phyloP scores from a whole-genome alignment of 2,888 invertebrate genomes.

The Azorinus chamasolen region DNA sequence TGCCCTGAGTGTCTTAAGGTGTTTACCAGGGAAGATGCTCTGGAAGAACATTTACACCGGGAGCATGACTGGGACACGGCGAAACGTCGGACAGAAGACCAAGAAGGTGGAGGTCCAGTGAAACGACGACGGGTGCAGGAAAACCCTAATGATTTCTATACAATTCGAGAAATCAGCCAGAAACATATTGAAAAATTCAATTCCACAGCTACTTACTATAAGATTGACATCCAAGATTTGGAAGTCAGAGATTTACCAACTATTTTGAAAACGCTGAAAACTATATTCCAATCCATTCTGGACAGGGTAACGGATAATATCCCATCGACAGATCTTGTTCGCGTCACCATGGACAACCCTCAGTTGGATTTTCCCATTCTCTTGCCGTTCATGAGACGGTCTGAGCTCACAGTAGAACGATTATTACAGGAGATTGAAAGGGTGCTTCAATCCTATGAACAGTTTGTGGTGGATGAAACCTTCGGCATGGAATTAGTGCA shows the following conservation, averaged over 20 bases:
- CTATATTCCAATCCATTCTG: conserved; percentile 25
- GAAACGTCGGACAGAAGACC: background rate
- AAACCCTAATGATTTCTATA: conserved; percentile 1
- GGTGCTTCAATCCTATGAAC: conserved; percentile 51
- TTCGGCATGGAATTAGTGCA: conserved; percentile 44
- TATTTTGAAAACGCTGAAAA: too few relatives aligned
- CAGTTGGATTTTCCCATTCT: conserved; percentile 48
- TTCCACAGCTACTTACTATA: conserved; percentile 26
- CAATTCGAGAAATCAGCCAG: conserved; percentile 19
- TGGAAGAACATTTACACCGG: conserved; percentile 10
- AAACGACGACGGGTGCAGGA: conserved; percentile 13
- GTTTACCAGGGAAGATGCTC: conserved; percentile 21
- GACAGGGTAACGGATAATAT: conserved; percentile 20
- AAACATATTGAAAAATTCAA: conserved; percentile 34
- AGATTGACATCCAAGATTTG: conserved; percentile 20
- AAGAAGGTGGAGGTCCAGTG: background rate
- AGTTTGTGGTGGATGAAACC: conserved; percentile 47
- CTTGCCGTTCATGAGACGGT: conserved; percentile 38
- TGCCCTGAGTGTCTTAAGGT: conserved; percentile 33
- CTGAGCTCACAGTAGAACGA: conserved; percentile 35
- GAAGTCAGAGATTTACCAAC: conserved; percentile 22
- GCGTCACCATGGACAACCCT: conserved; percentile 52
- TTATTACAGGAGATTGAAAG: too few relatives aligned
- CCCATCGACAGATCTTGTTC: conserved; percentile 39
- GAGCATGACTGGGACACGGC: conserved; percentile 6